These are phyloP conservation scores for Dynastes tityus DNA, from an alignment of 2,888 invertebrate species.

Conservation along the genomic window DNA sequence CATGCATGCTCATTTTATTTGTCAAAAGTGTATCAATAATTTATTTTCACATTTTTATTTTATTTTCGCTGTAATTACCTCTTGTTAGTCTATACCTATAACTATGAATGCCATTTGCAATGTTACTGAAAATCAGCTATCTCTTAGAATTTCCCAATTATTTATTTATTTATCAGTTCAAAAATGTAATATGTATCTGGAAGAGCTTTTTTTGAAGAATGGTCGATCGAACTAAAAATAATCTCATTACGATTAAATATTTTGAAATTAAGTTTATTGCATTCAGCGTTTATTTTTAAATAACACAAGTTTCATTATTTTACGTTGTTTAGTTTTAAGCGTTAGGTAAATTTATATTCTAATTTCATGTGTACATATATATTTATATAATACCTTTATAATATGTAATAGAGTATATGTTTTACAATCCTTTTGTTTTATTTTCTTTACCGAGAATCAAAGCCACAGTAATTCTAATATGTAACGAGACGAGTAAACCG, in stretches of 20 bases:
- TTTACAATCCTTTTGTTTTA: not conserved
- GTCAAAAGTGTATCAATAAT: slow-evolving; percentile 44
- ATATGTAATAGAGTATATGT: not conserved
- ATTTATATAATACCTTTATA: not conserved
- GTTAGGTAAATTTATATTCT: not conserved
- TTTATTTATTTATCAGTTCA: not conserved
- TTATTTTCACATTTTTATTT: slow-evolving; percentile 47
- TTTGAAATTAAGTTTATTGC: not conserved
- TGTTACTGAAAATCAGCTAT: not conserved
- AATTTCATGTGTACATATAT: not conserved
- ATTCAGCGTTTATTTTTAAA: not conserved
- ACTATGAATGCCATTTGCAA: not conserved
- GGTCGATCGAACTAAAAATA: not conserved
- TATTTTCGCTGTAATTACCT: slow-evolving; percentile 27
- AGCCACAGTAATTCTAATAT: not conserved
- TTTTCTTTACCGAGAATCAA: not conserved
- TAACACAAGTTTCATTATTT: not conserved
- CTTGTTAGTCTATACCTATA: slow-evolving; percentile 5
- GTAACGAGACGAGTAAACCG: not conserved
- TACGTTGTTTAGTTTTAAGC: not conserved
- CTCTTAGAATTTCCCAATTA: not conserved
- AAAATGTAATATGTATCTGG: not conserved
- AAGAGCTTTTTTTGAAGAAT: not conserved
- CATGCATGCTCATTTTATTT: slow-evolving; percentile 26
- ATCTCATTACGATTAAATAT: not conserved